Evolutionary conservation across 2,797 vertebrate genomes (phyloP).

Genomic region (Enteromius paludinosus): DNA sequence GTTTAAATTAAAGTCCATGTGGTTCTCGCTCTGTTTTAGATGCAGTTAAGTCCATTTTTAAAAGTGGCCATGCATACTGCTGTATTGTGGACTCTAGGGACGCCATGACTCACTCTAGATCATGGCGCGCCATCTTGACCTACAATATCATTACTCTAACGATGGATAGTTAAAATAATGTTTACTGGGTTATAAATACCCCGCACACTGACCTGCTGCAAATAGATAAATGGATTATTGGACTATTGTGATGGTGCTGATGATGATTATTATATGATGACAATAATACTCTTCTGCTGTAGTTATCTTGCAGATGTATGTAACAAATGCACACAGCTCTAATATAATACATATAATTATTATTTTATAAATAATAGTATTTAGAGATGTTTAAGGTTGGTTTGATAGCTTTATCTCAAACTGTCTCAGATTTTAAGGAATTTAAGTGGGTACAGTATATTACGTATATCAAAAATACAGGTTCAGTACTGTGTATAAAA

Average conservation of each 20-base stretch:
- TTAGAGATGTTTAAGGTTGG: too few relatives aligned
- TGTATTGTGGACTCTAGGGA: conserved; percentile 51
- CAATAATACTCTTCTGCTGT: background rate
- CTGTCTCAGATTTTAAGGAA: too few relatives aligned
- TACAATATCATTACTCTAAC: conserved; percentile 15
- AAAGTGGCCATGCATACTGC: conserved; percentile 49
- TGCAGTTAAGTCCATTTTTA: conserved; percentile 47
- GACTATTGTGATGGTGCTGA: background rate
- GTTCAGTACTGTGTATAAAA: too few relatives aligned
- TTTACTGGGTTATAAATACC: background rate
- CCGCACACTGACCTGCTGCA: background rate
- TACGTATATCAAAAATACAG: too few relatives aligned
- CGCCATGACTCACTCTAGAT: conserved; percentile 59
- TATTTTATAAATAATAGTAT: too few relatives aligned
- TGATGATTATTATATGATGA: background rate
- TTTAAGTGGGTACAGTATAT: too few relatives aligned
- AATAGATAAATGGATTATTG: background rate
- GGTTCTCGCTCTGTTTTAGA: conserved; percentile 39
- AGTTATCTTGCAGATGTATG: conserved; percentile 20
- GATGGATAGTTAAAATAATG: conserved; percentile 9
- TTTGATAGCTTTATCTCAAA: too few relatives aligned
- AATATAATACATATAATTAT: too few relatives aligned
- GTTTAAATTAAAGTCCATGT: background rate
- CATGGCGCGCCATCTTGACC: conserved; percentile 59
- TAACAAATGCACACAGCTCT: background rate